Evolutionary conservation across 1,140 invertebrate genomes (phyloP).

Genomic region (Drosophila miranda): DNA sequence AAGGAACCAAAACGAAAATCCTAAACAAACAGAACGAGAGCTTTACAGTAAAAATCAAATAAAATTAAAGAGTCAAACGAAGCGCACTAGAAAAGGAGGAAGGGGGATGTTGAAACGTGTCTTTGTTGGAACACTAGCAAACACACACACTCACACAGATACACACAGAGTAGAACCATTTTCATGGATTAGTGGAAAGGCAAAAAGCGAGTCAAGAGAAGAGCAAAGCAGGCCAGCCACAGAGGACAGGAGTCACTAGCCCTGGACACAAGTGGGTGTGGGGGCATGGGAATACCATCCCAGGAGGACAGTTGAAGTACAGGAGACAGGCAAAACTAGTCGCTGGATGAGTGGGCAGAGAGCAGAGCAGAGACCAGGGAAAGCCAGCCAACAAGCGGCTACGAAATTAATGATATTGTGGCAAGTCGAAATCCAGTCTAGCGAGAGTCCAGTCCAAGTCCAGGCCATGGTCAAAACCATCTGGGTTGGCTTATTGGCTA

Average conservation of each 20-base stretch:
- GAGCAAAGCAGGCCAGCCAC: slow-evolving; percentile 16
- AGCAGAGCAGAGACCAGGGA: slow-evolving; percentile 17
- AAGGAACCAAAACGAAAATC: slow-evolving; percentile 24
- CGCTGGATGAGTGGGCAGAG: slow-evolving; percentile 33
- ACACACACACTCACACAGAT: slow-evolving; percentile 7
- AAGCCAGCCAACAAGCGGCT: slow-evolving; percentile 26
- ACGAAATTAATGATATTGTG: slow-evolving; percentile 56
- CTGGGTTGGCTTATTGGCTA: slow-evolving; percentile 37
- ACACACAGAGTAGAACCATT: slow-evolving; percentile 14
- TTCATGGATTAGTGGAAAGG: slow-evolving; percentile 43
- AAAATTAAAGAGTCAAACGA: slow-evolving; percentile 62
- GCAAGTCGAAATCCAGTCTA: slow-evolving; percentile 42
- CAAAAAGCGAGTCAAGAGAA: slow-evolving; percentile 40
- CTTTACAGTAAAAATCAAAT: slow-evolving; percentile 56
- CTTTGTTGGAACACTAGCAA: slow-evolving; percentile 38
- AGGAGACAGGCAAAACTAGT: slow-evolving; percentile 38
- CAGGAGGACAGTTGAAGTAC: background rate
- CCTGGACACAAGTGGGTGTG: slow-evolving; percentile 32
- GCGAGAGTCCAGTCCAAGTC: slow-evolving; percentile 12
- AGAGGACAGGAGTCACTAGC: background rate
- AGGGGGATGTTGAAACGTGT: slow-evolving; percentile 32
- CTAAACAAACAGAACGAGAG: slow-evolving; percentile 50
- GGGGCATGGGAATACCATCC: background rate
- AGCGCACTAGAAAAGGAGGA: slow-evolving; percentile 22
- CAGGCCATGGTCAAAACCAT: slow-evolving; percentile 37